These are phyloP conservation scores for Drosophila planitibia DNA, from an alignment of 2,888 invertebrate genomes.

Conservation along the genomic window DNA sequence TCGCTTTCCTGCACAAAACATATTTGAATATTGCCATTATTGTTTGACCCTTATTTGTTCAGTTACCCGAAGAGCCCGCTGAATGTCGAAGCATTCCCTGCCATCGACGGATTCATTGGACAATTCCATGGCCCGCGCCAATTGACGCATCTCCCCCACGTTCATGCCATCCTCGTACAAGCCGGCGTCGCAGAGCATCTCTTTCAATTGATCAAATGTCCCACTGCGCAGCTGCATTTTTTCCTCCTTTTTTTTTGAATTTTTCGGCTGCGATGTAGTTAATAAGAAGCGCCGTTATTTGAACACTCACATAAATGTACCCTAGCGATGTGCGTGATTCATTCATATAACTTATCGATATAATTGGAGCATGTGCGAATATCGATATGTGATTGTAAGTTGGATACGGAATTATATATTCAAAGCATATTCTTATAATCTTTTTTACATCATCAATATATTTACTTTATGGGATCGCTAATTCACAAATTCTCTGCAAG, in stretches of 20 bases:
- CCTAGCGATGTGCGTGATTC: constrained; percentile 1
- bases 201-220: constrained; percentile 6
- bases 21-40: background rate
- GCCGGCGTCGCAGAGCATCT: constrained; percentile 55
- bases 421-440: background rate
- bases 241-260: background rate
- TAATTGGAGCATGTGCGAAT: background rate
- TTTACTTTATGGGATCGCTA: background rate
- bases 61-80: constrained; percentile 61
- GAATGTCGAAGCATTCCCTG: constrained; percentile 32
- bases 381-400: constrained; percentile 1
- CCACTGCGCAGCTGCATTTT: constrained; percentile 48
- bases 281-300: constrained; percentile 41
- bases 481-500: background rate
- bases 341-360: constrained; percentile 1
- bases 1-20: constrained; percentile 69
- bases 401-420: background rate
- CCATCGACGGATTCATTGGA: constrained; percentile 45
- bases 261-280: background rate
- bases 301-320: background rate
- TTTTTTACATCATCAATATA: background rate
- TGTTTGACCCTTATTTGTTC: background rate
- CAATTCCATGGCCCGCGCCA: constrained; percentile 62
- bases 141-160: constrained; percentile 72
- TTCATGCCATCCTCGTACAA: constrained; percentile 77